Evolutionary conservation across 2,888 invertebrate genomes (phyloP), one percentile per base, ranked within the genome.

Genomic region (Gisinianus flammeolus): DNA sequence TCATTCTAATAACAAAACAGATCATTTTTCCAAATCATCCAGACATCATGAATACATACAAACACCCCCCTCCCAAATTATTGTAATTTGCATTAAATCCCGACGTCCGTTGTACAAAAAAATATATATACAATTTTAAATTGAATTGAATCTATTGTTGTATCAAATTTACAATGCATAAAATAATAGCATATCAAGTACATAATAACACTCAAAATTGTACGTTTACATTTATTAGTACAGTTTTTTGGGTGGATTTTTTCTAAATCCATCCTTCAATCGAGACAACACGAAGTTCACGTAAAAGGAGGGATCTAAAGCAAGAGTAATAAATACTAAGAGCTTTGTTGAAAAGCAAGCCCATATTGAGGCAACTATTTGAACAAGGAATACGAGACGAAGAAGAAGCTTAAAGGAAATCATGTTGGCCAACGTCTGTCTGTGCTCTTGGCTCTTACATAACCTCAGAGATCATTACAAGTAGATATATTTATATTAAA

Each of bases 311-410:
- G 44, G 12, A 44, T 16, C 44, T 44, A 44, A 44, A 44, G 44
- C 19, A 44, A 44, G 8, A 52, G 44, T 22, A 28, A 56, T 71
- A 56, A 71, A 56, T 71, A 71, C 28, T 71, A 56, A 71, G 12
- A 71, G 56, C 8, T n/a, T 69, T 54, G 71, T 71, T 71, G 71
- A 71, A 69, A 71, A 71, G 71, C 56, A 71, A 71, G 71, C 71
- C 71, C 56, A 26, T 44, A 24, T 22, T 71, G 66, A 66, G 19
- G 30, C 28, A 30, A 31, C 28, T 66, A 16, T 31, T 22, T 30
- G n/a, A n/a, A 28, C 56, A 44, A 28, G 56, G 30, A 56, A 71
- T 31, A 28, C n/a, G 56, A 16, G 44, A 30, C 35, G n/a, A 56
- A 16, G 30, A 56, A 30, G 16, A 19, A 71, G 71, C 52, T 71